These are phyloP conservation scores for Archivesica marissinica DNA, from an alignment of 1,140 invertebrate genomes.

Conservation along the genomic window DNA sequence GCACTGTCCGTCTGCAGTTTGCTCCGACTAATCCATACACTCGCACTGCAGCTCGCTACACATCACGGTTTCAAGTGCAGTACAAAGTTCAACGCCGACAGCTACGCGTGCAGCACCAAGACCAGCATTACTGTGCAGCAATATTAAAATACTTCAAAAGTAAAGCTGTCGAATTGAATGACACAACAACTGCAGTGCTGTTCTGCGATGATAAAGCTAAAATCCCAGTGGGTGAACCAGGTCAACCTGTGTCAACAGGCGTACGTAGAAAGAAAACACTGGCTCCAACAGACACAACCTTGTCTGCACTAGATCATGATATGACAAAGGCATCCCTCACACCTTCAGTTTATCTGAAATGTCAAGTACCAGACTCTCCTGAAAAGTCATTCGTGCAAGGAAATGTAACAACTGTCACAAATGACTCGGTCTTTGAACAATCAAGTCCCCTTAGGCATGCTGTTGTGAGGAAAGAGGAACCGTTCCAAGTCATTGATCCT, in stretches of 20 bases:
- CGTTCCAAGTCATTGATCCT: too few species aligned
- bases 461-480: too few species aligned
- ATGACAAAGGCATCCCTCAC: constrained; percentile 4
- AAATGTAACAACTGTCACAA: background rate
- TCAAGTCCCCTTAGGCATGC: constrained; percentile 53
- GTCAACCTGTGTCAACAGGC: constrained; percentile 43
- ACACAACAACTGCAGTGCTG: background rate
- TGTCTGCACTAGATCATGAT: constrained; percentile 54
- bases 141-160: constrained; percentile 59
- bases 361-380: constrained; percentile 36
- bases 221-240: constrained; percentile 59
- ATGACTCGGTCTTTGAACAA: constrained; percentile 55
- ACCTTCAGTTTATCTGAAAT: constrained; percentile 26
- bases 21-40: constrained; percentile 63
- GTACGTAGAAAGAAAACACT: constrained; percentile 44
- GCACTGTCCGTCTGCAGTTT: constrained; percentile 68
- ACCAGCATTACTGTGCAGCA: constrained; percentile 66
- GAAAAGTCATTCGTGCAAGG: constrained; percentile 42
- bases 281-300: background rate
- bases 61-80: constrained; percentile 58
- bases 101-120: constrained; percentile 50
- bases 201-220: constrained; percentile 68
- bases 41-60: constrained; percentile 52
- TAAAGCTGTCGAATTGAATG: constrained; percentile 51
- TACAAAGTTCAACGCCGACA: constrained; percentile 68